A percentile compares a stretch with the other conserved stretches of the same genome.
phyloP scores from a whole-genome alignment of 37 sponge, comb jelly and placozoan genomes.

The Crambe crambe region DNA sequence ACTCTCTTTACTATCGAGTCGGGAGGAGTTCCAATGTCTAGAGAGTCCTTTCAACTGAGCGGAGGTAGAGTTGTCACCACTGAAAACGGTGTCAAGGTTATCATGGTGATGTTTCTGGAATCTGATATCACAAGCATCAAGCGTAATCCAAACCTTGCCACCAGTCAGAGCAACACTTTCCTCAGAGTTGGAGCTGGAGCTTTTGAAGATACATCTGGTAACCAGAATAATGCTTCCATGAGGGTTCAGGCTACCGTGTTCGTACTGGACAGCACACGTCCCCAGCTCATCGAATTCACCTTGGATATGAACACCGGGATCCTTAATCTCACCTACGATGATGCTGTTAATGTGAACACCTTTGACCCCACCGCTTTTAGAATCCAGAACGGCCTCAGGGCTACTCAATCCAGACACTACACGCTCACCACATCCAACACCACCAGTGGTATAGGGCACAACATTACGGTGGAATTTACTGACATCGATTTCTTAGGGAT shows the following conservation, averaged over 20 bases:
- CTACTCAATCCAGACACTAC: conserved; percentile 19
- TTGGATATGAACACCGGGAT: conserved; percentile 77
- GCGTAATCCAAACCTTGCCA: conserved; percentile 52
- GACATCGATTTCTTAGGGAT: conserved; percentile 83
- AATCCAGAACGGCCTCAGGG: conserved; percentile 62
- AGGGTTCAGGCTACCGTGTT: conserved; percentile 51
- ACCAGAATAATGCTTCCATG: background rate
- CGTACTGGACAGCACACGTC: conserved; percentile 67
- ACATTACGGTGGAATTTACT: conserved; percentile 55
- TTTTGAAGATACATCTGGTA: conserved; percentile 73
- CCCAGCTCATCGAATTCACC: conserved; percentile 65
- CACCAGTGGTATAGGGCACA: conserved; percentile 50
- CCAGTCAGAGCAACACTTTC: conserved; percentile 58
- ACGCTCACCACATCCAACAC: conserved; percentile 60
- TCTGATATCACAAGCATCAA: conserved; percentile 69
- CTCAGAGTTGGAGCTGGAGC: conserved; percentile 51
- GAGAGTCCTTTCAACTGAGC: conserved; percentile 19
- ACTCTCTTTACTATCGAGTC: conserved; percentile 60
- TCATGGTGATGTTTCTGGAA: conserved; percentile 48
- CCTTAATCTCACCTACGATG: conserved; percentile 87
- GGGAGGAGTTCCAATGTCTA: conserved; percentile 13
- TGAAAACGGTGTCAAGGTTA: conserved; percentile 53
- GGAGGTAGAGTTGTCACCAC: conserved; percentile 67
- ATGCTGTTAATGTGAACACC: conserved; percentile 56
- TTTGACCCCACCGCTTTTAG: conserved; percentile 82